phyloP scores from a whole-genome alignment of 2,797 vertebrate species.

The Hippopotamyrus pictus region DNA sequence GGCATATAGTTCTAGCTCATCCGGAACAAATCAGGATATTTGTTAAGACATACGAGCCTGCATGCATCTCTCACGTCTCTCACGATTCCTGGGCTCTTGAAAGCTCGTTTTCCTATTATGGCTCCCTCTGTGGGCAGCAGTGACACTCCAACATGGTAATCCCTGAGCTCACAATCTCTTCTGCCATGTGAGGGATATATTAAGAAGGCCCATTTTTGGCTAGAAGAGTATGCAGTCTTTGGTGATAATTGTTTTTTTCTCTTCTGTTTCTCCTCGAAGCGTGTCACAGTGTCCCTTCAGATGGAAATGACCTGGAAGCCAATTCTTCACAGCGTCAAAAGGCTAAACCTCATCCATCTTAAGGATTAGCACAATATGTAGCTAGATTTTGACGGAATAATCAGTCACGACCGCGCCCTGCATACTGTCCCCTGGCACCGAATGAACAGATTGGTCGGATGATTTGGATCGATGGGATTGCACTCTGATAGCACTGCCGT shows the following conservation, averaged over 20 bases:
- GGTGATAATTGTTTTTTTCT: slow-evolving; percentile 25
- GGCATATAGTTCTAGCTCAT: background rate
- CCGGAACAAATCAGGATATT: background rate
- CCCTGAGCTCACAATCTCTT: slow-evolving; percentile 29
- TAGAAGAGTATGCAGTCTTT: slow-evolving; percentile 16
- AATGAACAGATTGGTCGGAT: slow-evolving; percentile 35
- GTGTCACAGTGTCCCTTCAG: slow-evolving; percentile 28
- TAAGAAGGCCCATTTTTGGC: slow-evolving; percentile 32
- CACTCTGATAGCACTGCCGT: slow-evolving; percentile 26
- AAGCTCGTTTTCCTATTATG: background rate
- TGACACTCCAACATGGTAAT: slow-evolving; percentile 30
- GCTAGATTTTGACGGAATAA: slow-evolving; percentile 41
- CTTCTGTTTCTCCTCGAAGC: slow-evolving; percentile 15
- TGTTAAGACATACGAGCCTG: background rate
- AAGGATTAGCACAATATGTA: slow-evolving; percentile 44
- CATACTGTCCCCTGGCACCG: slow-evolving; percentile 33
- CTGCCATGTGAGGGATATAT: slow-evolving; percentile 26
- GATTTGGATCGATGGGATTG: slow-evolving; percentile 41
- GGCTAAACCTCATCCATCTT: slow-evolving; percentile 40
- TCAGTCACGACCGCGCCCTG: slow-evolving; percentile 36
- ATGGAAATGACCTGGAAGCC: slow-evolving; percentile 32
- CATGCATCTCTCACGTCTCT: background rate
- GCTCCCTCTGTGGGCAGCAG: background rate
- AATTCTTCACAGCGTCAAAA: slow-evolving; percentile 42
- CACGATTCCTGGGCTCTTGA: background rate